Evolutionary conservation across 2,888 invertebrate species (phyloP).

Genomic region (Dryobota labecula): DNA sequence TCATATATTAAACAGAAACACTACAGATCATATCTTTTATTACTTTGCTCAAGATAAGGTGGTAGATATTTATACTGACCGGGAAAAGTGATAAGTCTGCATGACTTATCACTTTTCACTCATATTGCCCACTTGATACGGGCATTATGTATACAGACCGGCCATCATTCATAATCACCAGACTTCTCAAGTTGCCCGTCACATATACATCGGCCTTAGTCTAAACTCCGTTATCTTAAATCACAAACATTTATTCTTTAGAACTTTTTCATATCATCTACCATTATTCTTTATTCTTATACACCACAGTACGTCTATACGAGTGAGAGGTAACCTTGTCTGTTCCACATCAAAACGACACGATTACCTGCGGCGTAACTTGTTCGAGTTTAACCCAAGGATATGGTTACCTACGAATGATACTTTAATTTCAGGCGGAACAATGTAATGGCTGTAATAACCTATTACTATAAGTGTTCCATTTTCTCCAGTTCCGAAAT

Average conservation of each 20-base stretch:
- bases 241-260: neutral
- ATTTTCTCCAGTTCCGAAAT: conserved; percentile 12
- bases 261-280: neutral
- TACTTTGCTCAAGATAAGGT: too few species aligned
- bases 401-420: conserved; percentile 12
- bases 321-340: neutral
- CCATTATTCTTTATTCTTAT: neutral
- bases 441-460: conserved; percentile 25
- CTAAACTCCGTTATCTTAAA: neutral
- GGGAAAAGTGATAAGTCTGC: too few species aligned
- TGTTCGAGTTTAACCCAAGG: conserved; percentile 16
- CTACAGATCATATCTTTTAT: too few species aligned
- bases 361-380: conserved; percentile 11
- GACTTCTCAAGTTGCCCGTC: too few species aligned
- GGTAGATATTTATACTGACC: too few species aligned
- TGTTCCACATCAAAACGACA: conserved; percentile 18
- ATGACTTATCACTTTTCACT: too few species aligned
- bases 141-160: too few species aligned
- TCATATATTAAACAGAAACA: too few species aligned
- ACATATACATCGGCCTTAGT: neutral
- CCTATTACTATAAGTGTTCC: conserved; percentile 32
- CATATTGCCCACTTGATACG: too few species aligned
- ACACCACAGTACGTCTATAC: too few species aligned
- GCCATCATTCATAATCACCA: too few species aligned
- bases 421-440: conserved; percentile 19